Conservation (phyloP, 2,888 invertebrate genomes). For the Polietes domitor region DNA sequence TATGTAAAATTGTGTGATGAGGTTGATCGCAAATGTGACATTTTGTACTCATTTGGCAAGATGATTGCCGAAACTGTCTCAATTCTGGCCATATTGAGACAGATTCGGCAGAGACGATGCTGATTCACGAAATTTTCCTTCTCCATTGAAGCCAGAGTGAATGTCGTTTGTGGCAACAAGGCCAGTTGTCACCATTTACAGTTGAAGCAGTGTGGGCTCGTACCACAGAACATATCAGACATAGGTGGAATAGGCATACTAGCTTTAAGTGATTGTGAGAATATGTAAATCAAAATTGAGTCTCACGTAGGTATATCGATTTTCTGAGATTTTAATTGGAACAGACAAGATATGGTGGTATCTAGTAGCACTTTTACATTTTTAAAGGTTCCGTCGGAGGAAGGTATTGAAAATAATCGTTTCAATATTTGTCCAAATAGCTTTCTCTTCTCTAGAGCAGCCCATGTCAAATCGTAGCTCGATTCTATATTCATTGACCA, state of each 20-base stretch:
- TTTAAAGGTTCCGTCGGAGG: too few relatives aligned
- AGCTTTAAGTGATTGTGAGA: too few relatives aligned
- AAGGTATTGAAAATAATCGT: too few relatives aligned
- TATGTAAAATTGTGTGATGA: too few relatives aligned
- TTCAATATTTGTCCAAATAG: slow-evolving; percentile 43
- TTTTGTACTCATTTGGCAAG: neutral
- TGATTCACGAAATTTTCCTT: too few relatives aligned
- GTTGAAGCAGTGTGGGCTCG: slow-evolving; percentile 5
- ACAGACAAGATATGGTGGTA: slow-evolving; percentile 38
- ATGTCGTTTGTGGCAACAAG: too few relatives aligned
- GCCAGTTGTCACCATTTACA: neutral
- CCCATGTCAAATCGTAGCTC: slow-evolving; percentile 45
- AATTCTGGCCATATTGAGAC: slow-evolving; percentile 33
- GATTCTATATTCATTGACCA: slow-evolving; percentile 48
- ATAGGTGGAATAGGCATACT: slow-evolving; percentile 32
- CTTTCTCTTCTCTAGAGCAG: slow-evolving; percentile 25
- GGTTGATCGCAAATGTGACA: too few relatives aligned
- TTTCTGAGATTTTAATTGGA: slow-evolving; percentile 37
- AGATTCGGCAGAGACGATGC: slow-evolving; percentile 51
- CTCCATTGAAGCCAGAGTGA: slow-evolving; percentile 30
- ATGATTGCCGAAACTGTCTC: too few relatives aligned
- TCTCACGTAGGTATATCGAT: too few relatives aligned
- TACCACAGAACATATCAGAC: slow-evolving; percentile 6
- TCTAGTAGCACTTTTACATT: slow-evolving; percentile 39
- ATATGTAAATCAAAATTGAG: slow-evolving; percentile 42